Base-by-base conservation (phyloP, 1,140 invertebrate species). In the Harlomillsia oculata region DNA sequence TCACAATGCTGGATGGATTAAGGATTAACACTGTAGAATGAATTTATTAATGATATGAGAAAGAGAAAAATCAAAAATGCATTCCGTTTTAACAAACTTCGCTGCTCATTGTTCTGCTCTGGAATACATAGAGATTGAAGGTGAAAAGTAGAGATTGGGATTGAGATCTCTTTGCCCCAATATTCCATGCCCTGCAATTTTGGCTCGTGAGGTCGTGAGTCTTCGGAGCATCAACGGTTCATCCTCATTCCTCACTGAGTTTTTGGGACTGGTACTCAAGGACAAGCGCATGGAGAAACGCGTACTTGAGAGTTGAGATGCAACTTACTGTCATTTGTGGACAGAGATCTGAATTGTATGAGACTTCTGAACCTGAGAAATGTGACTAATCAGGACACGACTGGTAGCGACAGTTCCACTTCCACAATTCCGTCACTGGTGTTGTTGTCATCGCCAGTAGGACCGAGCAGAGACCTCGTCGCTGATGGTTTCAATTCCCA, bases 221-320 rank as follows among this genome's bases (percentile, higher is more conserved):
- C 83, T 1, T 79, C 79, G 59, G 79, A 82, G 1, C 80, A 83
- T 18, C 87, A 92, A 69, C 84, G 85, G 67, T 77, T 82, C 57
- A 70, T 95, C 13, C n/a, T n/a, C n/a, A n/a, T n/a, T n/a, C n/a
- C 69, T 94, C 5, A 80, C 87, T 69, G 87, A 92, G 67, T 95
- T 96, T 70, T 73, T 95, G 3, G 78, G 81, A 48, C 81, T 88
- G 70, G 73, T 94, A 39, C 68, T 82, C 50, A 75, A 81, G 36
- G 80, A 85, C 57, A 89, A 90, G 66, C 77, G 83, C 66, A 80
- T 86, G 46, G 83, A 85, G 67, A 75, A 80, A 41, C 74, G 76
- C 30, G 80, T 81, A 53, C 67, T 87, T 6, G 76, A 78, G 0
- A 76, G 78, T 32, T 86, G 91, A n/a, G n/a, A n/a, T n/a, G n/a